Evolutionary conservation across 2,888 invertebrate species (phyloP).

Genomic region (Coelopa pilipes): DNA sequence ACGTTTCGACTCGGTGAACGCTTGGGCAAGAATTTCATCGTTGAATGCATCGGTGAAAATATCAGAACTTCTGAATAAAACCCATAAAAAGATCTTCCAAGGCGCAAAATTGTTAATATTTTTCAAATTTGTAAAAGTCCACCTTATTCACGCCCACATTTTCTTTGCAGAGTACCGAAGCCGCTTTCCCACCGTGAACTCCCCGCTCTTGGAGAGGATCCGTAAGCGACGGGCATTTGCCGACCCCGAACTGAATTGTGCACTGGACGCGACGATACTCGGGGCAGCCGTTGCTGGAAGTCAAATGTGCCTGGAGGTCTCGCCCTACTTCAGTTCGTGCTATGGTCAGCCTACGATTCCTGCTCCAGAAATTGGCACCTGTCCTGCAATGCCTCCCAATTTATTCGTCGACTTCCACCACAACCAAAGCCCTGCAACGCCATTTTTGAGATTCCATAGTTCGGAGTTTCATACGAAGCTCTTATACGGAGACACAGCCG

Average conservation of each 20-base stretch:
- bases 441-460: no score
- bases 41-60: conserved; percentile 35
- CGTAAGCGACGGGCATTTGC: conserved; percentile 69
- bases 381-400: no score
- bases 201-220: conserved; percentile 64
- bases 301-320: conserved; percentile 8
- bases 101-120: neutral
- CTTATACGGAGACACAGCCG: neutral
- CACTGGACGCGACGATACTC: conserved; percentile 58
- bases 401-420: no score
- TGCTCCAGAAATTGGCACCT: neutral
- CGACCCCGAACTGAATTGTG: conserved; percentile 67
- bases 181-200: conserved; percentile 60
- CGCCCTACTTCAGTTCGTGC: conserved; percentile 27
- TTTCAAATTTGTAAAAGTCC: neutral
- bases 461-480: no score
- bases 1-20: no score
- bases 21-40: conserved; percentile 27
- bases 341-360: neutral
- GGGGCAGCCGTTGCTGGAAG: conserved; percentile 42
- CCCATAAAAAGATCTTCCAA: neutral
- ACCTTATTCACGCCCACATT: neutral
- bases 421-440: no score
- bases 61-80: neutral
- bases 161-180: conserved; percentile 58